Conservation (phyloP, 2,113 vertebrate species). For the Hepsetus odoe region DNA sequence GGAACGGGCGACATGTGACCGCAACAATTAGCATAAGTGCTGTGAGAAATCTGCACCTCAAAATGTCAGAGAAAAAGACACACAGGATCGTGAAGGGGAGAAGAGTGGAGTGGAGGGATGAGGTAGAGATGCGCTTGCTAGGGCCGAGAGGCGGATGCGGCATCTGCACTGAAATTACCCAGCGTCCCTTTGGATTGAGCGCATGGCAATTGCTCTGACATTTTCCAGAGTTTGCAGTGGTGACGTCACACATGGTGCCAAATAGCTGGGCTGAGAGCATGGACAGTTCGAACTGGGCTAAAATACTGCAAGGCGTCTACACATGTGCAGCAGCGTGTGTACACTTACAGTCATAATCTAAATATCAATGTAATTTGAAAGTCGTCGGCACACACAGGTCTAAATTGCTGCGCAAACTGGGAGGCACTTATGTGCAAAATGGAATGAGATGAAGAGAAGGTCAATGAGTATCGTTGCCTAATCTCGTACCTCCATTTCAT, state of each 20-base stretch:
- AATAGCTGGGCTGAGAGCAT: conserved; percentile 46
- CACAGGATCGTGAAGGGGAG: conserved; percentile 15
- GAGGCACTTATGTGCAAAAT: not conserved
- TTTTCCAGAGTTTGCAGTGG: conserved; percentile 49
- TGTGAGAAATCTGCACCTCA: conserved; percentile 47
- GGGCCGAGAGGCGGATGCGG: conserved; percentile 35
- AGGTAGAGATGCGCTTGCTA: conserved; percentile 37
- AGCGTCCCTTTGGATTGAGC: conserved; percentile 47
- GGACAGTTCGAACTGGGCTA: not conserved
- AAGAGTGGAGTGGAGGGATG: not conserved
- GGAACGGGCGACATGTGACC: conserved; percentile 39
- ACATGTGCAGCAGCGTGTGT: not conserved
- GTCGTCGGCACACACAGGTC: not conserved
- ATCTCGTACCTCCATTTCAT: no score
- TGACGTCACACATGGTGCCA: conserved; percentile 48
- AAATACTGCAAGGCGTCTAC: not conserved
- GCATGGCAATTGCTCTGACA: conserved; percentile 61
- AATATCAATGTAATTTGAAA: conserved; percentile 4
- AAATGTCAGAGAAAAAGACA: conserved; percentile 54
- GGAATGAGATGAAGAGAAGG: not conserved
- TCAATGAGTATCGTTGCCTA: no score
- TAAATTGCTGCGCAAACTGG: not conserved
- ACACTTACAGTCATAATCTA: not conserved
- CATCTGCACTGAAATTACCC: conserved; percentile 48
- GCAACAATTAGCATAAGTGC: conserved; percentile 55